Percentiles rank a stretch among this genome's conserved stretches.
These are phyloP conservation scores for Elysia chlorotica DNA, from an alignment of 1,140 invertebrate species.

Conservation along the genomic window DNA sequence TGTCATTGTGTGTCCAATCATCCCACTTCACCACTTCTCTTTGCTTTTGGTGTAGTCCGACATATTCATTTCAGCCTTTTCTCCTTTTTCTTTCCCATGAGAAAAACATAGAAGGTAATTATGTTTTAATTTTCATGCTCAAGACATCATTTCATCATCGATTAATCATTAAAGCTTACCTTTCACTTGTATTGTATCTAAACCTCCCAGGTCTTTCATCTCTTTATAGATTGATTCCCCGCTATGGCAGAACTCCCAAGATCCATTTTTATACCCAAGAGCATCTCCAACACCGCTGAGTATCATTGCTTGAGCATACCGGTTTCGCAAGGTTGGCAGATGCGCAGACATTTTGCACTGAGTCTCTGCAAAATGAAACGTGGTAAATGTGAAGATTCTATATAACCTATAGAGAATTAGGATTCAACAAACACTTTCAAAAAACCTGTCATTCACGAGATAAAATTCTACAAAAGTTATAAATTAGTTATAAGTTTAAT, in stretches of 20 bases:
- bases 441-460: too few species aligned
- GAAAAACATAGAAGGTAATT: background rate
- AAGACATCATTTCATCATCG: background rate
- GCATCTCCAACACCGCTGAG: constrained; percentile 55
- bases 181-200: constrained; percentile 35
- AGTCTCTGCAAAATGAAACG: too few species aligned
- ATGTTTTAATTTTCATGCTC: background rate
- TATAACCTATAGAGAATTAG: too few species aligned
- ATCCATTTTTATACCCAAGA: constrained; percentile 49
- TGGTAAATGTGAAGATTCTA: too few species aligned
- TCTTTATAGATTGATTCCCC: constrained; percentile 46
- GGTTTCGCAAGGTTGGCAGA: constrained; percentile 10
- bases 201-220: constrained; percentile 38
- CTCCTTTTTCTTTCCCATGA: background rate
- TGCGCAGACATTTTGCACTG: too few species aligned
- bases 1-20: too few species aligned
- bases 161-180: constrained; percentile 22
- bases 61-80: too few species aligned
- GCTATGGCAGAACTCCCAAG: constrained; percentile 51
- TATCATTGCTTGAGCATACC: constrained; percentile 48
- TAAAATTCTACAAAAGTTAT: too few species aligned
- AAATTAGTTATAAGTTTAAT: too few species aligned
- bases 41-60: too few species aligned
- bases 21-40: too few species aligned
- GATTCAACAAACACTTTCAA: too few species aligned